phyloP scores from a whole-genome alignment of 2,888 invertebrate species.

The Dichetophora obliterata region DNA sequence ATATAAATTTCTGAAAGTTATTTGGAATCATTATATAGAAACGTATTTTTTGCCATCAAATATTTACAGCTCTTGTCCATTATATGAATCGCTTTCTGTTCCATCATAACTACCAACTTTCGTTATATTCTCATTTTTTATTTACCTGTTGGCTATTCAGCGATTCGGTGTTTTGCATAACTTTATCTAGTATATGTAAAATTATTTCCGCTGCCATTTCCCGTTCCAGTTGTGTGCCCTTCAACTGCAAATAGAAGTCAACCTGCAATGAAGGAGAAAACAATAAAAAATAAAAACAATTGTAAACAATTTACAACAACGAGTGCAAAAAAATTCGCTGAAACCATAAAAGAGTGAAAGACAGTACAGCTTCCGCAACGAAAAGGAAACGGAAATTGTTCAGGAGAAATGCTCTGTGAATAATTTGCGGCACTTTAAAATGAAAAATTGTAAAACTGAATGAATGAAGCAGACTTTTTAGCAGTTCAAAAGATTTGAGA shows the following conservation, averaged over 20 bases:
- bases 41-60: no score
- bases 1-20: no score
- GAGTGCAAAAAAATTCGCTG: not conserved
- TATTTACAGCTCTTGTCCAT: no score
- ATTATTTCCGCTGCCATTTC: slow-evolving; percentile 73
- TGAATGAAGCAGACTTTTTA: not conserved
- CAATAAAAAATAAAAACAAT: slow-evolving; percentile 30
- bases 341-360: slow-evolving; percentile 2
- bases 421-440: slow-evolving; percentile 63
- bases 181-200: slow-evolving; percentile 76
- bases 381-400: slow-evolving; percentile 21
- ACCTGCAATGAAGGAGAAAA: slow-evolving; percentile 60
- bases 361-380: slow-evolving; percentile 6
- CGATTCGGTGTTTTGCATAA: slow-evolving; percentile 77
- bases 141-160: slow-evolving; percentile 81
- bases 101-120: no score
- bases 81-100: no score
- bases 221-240: slow-evolving; percentile 70
- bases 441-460: slow-evolving; percentile 58
- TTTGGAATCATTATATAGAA: no score
- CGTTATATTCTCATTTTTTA: slow-evolving; percentile 20
- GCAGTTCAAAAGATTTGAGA: not conserved
- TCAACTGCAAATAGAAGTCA: slow-evolving; percentile 68
- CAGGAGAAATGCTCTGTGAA: slow-evolving; percentile 15
- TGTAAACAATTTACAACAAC: not conserved